Base-by-base conservation (phyloP, 2,888 invertebrate genomes). In the Drosophila falleni region DNA sequence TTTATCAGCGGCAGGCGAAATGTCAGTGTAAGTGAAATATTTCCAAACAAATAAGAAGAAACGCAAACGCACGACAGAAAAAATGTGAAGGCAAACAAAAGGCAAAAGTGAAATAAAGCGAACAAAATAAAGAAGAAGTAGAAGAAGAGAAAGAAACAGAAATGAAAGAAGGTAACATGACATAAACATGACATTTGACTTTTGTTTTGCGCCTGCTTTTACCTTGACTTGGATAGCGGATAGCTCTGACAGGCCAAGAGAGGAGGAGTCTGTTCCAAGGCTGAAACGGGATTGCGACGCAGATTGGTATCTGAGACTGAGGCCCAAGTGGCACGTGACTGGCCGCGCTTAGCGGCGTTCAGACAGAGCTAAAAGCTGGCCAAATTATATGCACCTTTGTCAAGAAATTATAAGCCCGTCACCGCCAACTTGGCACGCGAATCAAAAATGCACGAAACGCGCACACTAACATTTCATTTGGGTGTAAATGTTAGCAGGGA, bases 141-240 rank as follows among this genome's bases (percentile, higher is more conserved):
- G 11, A 19, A 41, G 10, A 19, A 8, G 10, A 47, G 55, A 33
- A 59, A 68, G 49, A 39, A 46, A 29, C 37, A 54, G 33, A 51
- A 46, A 55, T 58, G 62, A 54, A 74, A 58, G 74, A 74, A 80
- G 81, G 77, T 68, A 87, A 87, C 87, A 88, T 87, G 87, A 87
- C 87, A 87, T 81, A 88, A 87, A 87, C 87, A 87, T 87, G 87
- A 88, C 87, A 88, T 87, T 88, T 87, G 87, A 83, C 88, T 87
- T 88, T 88, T 85, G 78, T 77, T 78, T 70, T 72, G 70, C 53
- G 50, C 66, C 67, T 59, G 55, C 47, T 58, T 47, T 63, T 56
- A 49, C 63, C 70, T 42, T 54, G 66, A 69, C 72, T 73, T 31
- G 63, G 69, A 54, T 68, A 64, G 33, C 55, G 63, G 69, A 54